Evolutionary conservation across 2,113 vertebrate genomes (phyloP).

Genomic region (Embiotoca jacksoni): DNA sequence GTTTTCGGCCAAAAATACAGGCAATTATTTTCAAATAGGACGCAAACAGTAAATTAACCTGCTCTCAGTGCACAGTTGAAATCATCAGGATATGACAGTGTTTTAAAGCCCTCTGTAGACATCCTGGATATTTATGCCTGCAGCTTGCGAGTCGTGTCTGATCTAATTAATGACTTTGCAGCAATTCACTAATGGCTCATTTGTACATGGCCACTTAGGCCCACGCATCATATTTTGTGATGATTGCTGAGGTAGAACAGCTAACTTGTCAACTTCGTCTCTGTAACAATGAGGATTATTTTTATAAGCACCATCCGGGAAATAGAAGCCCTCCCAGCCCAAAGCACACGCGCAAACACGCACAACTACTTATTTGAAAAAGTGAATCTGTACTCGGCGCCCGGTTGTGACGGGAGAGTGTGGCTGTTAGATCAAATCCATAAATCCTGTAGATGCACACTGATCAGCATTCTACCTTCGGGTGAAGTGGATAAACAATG

Average conservation of each 20-base stretch:
- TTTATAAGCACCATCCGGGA: background rate
- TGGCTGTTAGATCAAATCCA: constrained; percentile 39
- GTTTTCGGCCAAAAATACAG: background rate
- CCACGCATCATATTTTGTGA: background rate
- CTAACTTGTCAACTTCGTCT: background rate
- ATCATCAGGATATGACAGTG: background rate
- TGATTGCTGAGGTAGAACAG: background rate
- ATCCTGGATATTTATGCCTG: constrained; percentile 25
- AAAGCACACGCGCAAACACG: background rate
- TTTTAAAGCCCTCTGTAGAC: constrained; percentile 28
- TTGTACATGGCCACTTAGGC: background rate
- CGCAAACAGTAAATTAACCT: constrained; percentile 23
- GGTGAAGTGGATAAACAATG: background rate
- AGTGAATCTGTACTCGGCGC: constrained; percentile 2
- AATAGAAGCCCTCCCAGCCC: background rate
- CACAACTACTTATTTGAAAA: background rate
- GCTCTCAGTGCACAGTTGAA: background rate
- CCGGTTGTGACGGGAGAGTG: constrained; percentile 1
- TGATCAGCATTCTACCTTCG: background rate
- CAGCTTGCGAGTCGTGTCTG: constrained; percentile 9
- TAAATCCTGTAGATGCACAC: constrained; percentile 23
- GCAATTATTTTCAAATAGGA: background rate
- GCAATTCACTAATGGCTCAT: constrained; percentile 30
- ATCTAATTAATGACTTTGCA: constrained; percentile 43
- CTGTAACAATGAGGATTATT: constrained; percentile 1